Evolutionary conservation across 2,888 invertebrate species (phyloP).

Genomic region (Lutraria lutraria): DNA sequence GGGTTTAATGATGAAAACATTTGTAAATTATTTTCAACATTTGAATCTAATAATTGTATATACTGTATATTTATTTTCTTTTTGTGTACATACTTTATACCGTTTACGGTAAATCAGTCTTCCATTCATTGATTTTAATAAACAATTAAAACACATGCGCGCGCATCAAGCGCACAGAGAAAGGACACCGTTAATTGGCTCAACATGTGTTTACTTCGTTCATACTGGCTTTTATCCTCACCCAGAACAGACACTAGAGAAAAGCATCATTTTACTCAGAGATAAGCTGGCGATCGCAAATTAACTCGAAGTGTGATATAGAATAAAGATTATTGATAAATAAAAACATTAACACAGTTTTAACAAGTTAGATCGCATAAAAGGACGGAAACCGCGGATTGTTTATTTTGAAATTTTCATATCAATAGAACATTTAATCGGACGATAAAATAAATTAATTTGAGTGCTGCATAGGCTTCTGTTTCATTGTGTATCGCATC

Average conservation of each 20-base stretch:
- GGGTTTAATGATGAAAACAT: too few relatives aligned
- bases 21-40: too few relatives aligned
- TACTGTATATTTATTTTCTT: neutral
- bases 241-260: conserved; percentile 15
- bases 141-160: conserved; percentile 31
- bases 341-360: neutral
- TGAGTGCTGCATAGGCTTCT: neutral
- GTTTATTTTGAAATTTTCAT: too few relatives aligned
- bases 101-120: conserved; percentile 26
- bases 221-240: conserved; percentile 23
- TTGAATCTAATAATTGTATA: too few relatives aligned
- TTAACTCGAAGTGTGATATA: neutral
- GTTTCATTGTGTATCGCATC: neutral
- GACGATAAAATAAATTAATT: conserved; percentile 16
- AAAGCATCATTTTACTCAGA: neutral
- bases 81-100: neutral
- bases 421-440: too few relatives aligned
- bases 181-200: conserved; percentile 34
- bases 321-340: neutral
- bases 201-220: conserved; percentile 33
- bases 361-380: neutral
- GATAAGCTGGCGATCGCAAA: neutral
- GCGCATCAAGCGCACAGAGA: conserved; percentile 19
- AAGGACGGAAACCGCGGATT: neutral
- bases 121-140: conserved; percentile 3